Evolutionary conservation across 2,888 invertebrate genomes (phyloP).

Genomic region (Scaptodrosophila latifasciaeformis): DNA sequence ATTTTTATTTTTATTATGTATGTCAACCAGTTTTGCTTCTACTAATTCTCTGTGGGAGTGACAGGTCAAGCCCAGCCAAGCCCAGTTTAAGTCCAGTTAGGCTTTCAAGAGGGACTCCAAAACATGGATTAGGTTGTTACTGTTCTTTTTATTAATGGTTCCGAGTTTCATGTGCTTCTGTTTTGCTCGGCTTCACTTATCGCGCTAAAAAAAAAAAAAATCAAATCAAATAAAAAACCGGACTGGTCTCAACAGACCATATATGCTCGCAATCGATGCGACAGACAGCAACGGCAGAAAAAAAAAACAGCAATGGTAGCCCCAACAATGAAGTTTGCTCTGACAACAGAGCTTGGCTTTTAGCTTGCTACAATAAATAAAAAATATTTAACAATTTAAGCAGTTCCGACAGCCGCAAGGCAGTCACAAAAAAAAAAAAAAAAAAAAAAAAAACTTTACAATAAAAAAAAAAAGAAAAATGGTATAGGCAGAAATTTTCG

Average conservation of each 20-base stretch:
- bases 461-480: constrained; percentile 14
- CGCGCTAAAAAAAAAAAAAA: constrained; percentile 46
- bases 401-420: constrained; percentile 62
- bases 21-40: no score
- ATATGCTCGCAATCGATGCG: constrained; percentile 57
- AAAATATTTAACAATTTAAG: constrained; percentile 34
- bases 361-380: constrained; percentile 29
- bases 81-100: no score
- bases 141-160: constrained; percentile 17
- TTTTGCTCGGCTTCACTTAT: constrained; percentile 56
- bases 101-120: constrained; percentile 20
- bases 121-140: constrained; percentile 21
- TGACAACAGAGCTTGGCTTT: constrained; percentile 51
- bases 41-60: no score
- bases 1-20: no score
- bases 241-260: constrained; percentile 57
- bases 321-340: constrained; percentile 35
- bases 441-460: constrained; percentile 26
- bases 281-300: constrained; percentile 37
- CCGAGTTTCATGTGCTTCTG: constrained; percentile 46
- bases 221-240: constrained; percentile 50
- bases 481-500: neutral
- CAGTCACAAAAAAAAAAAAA: no score
- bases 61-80: no score
- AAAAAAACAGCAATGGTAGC: neutral